Base-by-base conservation (phyloP, 2,888 invertebrate genomes). In the Acronicta psi region DNA sequence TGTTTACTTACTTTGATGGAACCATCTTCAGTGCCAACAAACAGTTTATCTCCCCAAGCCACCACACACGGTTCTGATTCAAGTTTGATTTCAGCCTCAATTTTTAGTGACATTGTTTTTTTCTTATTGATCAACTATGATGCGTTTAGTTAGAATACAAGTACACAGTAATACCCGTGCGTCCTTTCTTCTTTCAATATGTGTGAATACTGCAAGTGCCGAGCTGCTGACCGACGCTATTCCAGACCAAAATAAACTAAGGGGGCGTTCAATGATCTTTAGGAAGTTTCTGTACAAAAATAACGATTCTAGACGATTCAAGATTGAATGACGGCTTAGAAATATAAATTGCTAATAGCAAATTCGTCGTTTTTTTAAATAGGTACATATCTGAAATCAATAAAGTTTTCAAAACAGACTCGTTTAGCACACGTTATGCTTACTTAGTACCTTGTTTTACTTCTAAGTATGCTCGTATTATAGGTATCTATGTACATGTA, bases 21-120 rank as follows among this genome's bases (percentile, higher is more conserved):
- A 38, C 94, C 93, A 70, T 87, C 87, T 74, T 91, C 93, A 17
- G 85, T 83, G 18, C 93, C 93, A 58, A 92, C 84, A 77, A 85
- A 91, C 37, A 94, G 76, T 68, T 85, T 84, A 14, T 76, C 75
- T 59, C 90, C 86, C 89, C 88, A 93, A 45, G 87, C 84, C 29
- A 89, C 69, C 16, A 93, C 88, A 79, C 88, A 89, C 1, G 94
- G 92, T 59, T 92, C 93, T 0, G 88, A 85, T 23, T 87, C 89
- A 17, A 92, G 56, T 80, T 87, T 89, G 2, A 73, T 67, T 81
- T 93, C 91, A 31, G 59, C 57, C 58, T 84, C 87, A 60, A 92
- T 74, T 75, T 84, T 85, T 37, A 94, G 71, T 51, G 89, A 75
- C 93, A 94, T 94, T 67, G 40, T 81, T 59, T 59, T 45, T 16